These are phyloP conservation scores for Apistogramma diplotaenia DNA, from an alignment of 2,113 vertebrate genomes.

Conservation along the genomic window DNA sequence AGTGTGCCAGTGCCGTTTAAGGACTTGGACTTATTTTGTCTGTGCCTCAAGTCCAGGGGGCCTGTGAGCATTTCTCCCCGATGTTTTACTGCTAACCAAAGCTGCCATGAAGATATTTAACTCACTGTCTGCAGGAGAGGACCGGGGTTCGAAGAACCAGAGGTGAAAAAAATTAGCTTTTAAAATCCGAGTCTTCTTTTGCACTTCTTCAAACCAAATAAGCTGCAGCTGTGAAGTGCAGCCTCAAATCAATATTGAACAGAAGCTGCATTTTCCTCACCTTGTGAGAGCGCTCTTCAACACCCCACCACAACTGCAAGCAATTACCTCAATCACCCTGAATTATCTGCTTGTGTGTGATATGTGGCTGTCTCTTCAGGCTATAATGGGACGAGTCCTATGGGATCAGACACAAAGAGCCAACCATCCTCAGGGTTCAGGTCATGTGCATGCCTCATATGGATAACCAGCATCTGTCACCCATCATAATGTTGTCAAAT, in stretches of 20 bases:
- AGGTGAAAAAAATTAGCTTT: conserved; percentile 30
- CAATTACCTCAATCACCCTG: conserved; percentile 68
- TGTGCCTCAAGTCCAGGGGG: conserved; percentile 48
- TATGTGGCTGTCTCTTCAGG: conserved; percentile 37
- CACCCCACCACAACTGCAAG: conserved; percentile 69
- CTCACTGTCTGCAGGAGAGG: conserved; percentile 8
- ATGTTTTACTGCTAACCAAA: conserved; percentile 56
- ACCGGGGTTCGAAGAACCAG: not conserved
- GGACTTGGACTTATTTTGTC: conserved; percentile 53
- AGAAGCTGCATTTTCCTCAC: conserved; percentile 61
- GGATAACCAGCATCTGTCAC: conserved; percentile 33
- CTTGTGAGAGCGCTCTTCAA: conserved; percentile 37
- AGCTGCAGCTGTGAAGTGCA: conserved; percentile 16
- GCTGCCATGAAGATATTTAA: conserved; percentile 56
- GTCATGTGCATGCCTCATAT: conserved; percentile 14
- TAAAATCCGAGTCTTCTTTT: conserved; percentile 21
- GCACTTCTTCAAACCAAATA: not conserved
- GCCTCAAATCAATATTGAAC: conserved; percentile 55
- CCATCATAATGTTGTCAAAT: conserved; percentile 20
- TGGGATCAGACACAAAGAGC: conserved; percentile 37
- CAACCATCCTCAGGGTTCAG: conserved; percentile 16
- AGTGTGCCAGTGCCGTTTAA: conserved; percentile 46
- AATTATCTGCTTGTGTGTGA: conserved; percentile 60
- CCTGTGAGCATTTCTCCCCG: not conserved
- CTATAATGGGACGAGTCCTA: conserved; percentile 43